phyloP scores from a whole-genome alignment of 2,797 vertebrate species.

The Urosaurus nigricauda region DNA sequence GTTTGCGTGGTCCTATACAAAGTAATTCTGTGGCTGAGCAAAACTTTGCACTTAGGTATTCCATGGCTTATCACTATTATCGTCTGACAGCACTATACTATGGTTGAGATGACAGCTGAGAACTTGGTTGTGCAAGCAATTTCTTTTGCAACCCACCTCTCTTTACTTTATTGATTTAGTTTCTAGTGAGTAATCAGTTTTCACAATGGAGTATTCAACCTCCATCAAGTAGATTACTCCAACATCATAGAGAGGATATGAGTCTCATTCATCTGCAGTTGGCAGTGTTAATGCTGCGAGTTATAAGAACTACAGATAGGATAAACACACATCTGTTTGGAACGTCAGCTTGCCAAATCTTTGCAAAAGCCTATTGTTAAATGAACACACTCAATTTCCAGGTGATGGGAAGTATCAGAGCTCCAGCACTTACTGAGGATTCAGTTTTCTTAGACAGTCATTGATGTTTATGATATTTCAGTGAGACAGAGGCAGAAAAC shows the following conservation, averaged over 20 bases:
- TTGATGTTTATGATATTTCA: background rate
- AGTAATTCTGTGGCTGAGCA: background rate
- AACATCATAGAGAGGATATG: background rate
- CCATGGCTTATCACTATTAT: background rate
- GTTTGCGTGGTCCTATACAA: background rate
- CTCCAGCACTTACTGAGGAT: background rate
- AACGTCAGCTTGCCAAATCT: background rate
- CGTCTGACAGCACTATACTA: background rate
- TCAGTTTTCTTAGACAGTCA: background rate
- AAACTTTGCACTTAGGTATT: background rate
- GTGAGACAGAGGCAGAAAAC: background rate
- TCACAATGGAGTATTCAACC: background rate
- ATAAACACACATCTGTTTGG: background rate
- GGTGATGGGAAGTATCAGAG: background rate
- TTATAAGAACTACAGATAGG: background rate
- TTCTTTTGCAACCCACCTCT: background rate
- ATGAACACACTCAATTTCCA: background rate
- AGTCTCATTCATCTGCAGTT: background rate
- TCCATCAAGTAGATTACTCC: background rate
- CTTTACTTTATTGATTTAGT: background rate
- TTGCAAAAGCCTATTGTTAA: background rate
- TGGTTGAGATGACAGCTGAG: background rate
- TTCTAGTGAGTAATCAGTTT: constrained; percentile 16
- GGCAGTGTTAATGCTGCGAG: background rate
- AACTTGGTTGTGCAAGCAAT: background rate